These are phyloP conservation scores for Tetragonisca angustula DNA, from an alignment of 2,888 invertebrate genomes.

Conservation along the genomic window DNA sequence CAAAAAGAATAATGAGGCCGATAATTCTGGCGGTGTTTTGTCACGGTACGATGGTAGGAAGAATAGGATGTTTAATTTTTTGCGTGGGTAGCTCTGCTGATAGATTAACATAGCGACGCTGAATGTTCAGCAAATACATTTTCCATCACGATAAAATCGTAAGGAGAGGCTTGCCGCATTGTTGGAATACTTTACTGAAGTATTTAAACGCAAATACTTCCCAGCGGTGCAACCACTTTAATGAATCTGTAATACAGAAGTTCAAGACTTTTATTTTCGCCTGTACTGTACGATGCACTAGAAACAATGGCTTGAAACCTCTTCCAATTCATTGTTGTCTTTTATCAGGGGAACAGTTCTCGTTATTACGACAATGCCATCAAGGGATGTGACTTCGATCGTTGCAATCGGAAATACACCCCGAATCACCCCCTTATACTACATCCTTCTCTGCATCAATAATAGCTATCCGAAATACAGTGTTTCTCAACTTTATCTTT, in stretches of 20 bases:
- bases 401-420: slow-evolving; percentile 70
- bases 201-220: slow-evolving; percentile 28
- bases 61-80: slow-evolving; percentile 7
- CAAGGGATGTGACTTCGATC: slow-evolving; percentile 51
- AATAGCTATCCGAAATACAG: slow-evolving; percentile 71
- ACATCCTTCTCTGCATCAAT: slow-evolving; percentile 74
- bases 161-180: slow-evolving; percentile 52
- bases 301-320: slow-evolving; percentile 43
- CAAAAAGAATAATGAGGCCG: slow-evolving; percentile 38
- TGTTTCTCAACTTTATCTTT: slow-evolving; percentile 67
- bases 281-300: slow-evolving; percentile 12
- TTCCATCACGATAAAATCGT: slow-evolving; percentile 60
- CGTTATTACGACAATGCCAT: slow-evolving; percentile 39
- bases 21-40: slow-evolving; percentile 1
- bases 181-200: slow-evolving; percentile 47
- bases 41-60: neutral
- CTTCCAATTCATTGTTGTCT: slow-evolving; percentile 65
- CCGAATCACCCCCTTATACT: slow-evolving; percentile 65
- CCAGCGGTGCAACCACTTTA: slow-evolving; percentile 49
- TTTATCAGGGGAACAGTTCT: slow-evolving; percentile 60
- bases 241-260: slow-evolving; percentile 66
- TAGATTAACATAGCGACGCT: slow-evolving; percentile 19
- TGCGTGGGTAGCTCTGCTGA: slow-evolving; percentile 17
- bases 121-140: slow-evolving; percentile 54
- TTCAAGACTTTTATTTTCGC: slow-evolving; percentile 34